Conservation (phyloP, 2,797 vertebrate genomes). For the Notolepis coatsorum region DNA sequence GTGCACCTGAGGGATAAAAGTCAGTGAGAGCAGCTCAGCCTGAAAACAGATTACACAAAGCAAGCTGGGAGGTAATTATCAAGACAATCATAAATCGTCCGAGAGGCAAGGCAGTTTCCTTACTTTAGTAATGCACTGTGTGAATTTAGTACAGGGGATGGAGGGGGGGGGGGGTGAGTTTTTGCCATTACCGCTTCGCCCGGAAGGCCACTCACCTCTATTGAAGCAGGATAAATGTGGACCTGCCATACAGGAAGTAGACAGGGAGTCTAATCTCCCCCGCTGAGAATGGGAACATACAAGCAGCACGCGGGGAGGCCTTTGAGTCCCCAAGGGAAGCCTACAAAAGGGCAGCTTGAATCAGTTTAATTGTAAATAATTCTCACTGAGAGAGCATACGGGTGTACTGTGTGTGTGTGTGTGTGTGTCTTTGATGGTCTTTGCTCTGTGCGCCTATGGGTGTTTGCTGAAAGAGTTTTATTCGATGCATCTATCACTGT, state of each 20-base stretch:
- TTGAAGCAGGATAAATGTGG: constrained; percentile 47
- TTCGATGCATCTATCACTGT: too few species aligned
- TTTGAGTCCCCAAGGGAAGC: neutral
- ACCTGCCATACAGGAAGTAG: constrained; percentile 11
- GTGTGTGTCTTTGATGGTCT: too few species aligned
- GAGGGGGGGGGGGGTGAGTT: constrained; percentile 49
- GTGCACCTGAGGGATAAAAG: constrained; percentile 64
- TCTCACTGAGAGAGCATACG: neutral
- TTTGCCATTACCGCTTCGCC: constrained; percentile 47
- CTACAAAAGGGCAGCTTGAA: constrained; percentile 1
- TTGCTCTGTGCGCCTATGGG: too few species aligned
- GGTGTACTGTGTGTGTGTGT: constrained; percentile 1
- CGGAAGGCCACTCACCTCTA: constrained; percentile 40
- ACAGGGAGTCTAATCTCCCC: constrained; percentile 23
- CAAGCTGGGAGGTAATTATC: constrained; percentile 76
- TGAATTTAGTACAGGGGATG: constrained; percentile 61
- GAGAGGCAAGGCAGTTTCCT: constrained; percentile 56
- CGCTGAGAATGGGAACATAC: neutral
- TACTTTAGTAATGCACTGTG: constrained; percentile 39
- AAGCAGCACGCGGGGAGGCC: neutral
- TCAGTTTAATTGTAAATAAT: constrained; percentile 14
- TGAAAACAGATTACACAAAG: constrained; percentile 75
- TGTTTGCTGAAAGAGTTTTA: too few species aligned
- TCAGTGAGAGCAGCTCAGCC: constrained; percentile 67
- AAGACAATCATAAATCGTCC: constrained; percentile 74